A percentile compares a stretch with the other conserved stretches of the same genome.
Conservation (phyloP, 2,113 vertebrate genomes). For the Petroica traversi region DNA sequence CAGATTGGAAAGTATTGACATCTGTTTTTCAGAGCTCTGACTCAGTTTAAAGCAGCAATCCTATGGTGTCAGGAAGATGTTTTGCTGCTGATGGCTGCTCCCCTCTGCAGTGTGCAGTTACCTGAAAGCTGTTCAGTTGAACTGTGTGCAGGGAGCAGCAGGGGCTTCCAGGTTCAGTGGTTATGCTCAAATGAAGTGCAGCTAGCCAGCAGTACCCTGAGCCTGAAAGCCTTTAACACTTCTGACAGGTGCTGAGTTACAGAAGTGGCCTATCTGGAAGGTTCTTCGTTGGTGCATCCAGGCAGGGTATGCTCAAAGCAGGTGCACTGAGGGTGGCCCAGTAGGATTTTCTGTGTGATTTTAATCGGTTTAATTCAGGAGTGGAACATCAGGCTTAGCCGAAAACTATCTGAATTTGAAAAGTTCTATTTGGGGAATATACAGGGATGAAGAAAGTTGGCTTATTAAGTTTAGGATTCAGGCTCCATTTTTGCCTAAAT, state of each 20-base stretch:
- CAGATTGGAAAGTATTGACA: neutral
- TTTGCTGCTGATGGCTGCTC: neutral
- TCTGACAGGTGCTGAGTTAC: neutral
- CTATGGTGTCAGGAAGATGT: rapidly evolving
- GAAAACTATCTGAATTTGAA: neutral
- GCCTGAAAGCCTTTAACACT: neutral
- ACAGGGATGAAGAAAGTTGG: neutral
- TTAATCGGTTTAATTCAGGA: neutral
- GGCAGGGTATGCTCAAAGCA: neutral
- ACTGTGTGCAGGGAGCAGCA: neutral
- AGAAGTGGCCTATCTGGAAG: neutral
- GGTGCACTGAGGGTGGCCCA: neutral
- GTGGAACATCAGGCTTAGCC: rapidly evolving
- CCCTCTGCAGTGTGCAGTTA: neutral
- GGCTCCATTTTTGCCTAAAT: neutral
- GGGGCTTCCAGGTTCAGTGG: neutral
- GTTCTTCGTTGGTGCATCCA: neutral
- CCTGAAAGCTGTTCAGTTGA: neutral
- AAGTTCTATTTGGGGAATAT: neutral
- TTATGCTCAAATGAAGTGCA: neutral
- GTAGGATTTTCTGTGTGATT: neutral
- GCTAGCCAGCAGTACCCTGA: neutral
- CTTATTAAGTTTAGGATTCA: neutral
- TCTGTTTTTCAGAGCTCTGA: neutral
- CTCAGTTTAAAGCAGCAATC: neutral